Conservation (phyloP, 2,797 vertebrate genomes). For the Simalia tracyae region DNA sequence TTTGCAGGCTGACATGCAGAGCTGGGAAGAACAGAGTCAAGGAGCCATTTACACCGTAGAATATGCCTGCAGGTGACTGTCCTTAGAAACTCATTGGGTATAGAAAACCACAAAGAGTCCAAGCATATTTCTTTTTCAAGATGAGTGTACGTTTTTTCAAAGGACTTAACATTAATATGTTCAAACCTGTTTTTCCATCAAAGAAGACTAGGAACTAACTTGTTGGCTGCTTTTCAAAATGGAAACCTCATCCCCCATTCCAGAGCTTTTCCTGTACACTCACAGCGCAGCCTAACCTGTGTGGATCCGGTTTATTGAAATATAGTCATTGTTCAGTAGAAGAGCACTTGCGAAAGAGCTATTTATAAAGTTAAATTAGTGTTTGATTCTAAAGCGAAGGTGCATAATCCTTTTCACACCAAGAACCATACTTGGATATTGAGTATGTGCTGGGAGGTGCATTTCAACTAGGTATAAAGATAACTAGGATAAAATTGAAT, state of each 20-base stretch:
- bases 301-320: not conserved
- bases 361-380: no score
- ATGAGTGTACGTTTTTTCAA: no score
- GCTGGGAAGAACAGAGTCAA: slow-evolving; percentile 97
- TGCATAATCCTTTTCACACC: no score
- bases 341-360: no score
- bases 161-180: not conserved
- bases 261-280: not conserved
- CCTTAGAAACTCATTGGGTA: no score
- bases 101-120: not conserved
- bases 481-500: no score
- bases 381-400: no score
- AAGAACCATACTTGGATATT: no score
- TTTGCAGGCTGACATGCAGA: slow-evolving; percentile 93
- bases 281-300: not conserved
- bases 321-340: not conserved
- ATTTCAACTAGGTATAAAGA: no score
- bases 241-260: not conserved
- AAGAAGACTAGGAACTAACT: not conserved
- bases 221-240: not conserved
- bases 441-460: no score
- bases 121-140: no score
- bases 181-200: not conserved
- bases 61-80: slow-evolving; percentile 89
- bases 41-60: slow-evolving; percentile 95